These are phyloP conservation scores for Pimpla rufipes DNA, from an alignment of 2,888 invertebrate genomes.

Conservation along the genomic window DNA sequence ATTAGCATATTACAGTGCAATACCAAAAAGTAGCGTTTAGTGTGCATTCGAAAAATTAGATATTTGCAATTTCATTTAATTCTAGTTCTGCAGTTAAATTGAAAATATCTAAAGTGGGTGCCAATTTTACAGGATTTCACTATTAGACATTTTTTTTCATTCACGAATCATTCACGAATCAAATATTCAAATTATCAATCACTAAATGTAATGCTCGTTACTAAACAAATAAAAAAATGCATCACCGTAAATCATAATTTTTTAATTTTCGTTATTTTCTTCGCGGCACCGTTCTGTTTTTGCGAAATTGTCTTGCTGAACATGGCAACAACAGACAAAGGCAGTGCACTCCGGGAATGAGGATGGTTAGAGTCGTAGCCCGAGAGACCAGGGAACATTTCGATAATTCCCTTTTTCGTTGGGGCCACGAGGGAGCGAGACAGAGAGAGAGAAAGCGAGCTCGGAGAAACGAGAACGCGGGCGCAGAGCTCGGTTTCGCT, in stretches of 20 bases:
- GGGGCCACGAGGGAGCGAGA: constrained; percentile 50
- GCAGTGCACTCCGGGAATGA: constrained; percentile 10
- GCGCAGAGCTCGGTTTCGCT: constrained; percentile 74
- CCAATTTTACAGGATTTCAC: too few species aligned
- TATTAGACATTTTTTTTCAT: too few species aligned
- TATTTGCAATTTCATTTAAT: too few species aligned
- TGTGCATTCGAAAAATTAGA: not conserved
- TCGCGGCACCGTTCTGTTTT: not conserved
- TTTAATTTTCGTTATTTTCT: not conserved
- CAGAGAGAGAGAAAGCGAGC: constrained; percentile 28
- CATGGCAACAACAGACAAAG: constrained; percentile 8
- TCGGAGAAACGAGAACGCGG: constrained; percentile 31
- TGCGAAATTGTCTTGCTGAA: not conserved
- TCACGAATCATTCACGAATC: too few species aligned
- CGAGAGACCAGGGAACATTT: constrained; percentile 73
- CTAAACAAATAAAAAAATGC: not conserved
- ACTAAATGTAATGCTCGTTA: not conserved
- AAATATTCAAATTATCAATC: not conserved
- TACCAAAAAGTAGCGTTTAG: not conserved
- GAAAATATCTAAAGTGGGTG: too few species aligned
- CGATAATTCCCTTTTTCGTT: constrained; percentile 83
- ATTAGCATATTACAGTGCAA: constrained; percentile 31
- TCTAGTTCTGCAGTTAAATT: too few species aligned
- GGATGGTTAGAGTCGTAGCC: constrained; percentile 5
- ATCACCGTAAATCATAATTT: not conserved